Evolutionary conservation across 2,888 invertebrate species (phyloP), one percentile per base, ranked within the genome.

Genomic region (Dusona sp.): DNA sequence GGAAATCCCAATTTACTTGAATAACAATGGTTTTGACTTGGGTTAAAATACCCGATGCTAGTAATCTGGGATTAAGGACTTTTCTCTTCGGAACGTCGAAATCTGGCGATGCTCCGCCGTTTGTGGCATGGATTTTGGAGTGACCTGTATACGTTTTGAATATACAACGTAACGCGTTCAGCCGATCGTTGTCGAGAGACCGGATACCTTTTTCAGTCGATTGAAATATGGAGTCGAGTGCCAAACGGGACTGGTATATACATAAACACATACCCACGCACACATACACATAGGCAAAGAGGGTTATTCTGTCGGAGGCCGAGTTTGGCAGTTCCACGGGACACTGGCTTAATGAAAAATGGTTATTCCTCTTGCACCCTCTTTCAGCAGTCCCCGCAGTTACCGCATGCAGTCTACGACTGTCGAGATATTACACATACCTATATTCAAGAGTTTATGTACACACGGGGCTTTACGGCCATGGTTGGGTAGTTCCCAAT

Each of bases 281-380:
- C 29, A 48, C 22, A 78, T 65, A 22, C 25, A 25, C 22, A 19
- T 19, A n/a, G 19, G 36, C 68, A 67, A 73, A 79, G 82, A 74
- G 74, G 82, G 82, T 82, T 85, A 85, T 85, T 72, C 82, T 64
- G 82, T 75, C 68, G 78, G 74, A 80, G 81, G 85, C 70, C 73
- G 78, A 67, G 74, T 74, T 85, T 81, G 79, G 68, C 74, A 48
- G 81, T 61, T 82, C 81, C 78, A 85, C 85, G 84, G 85, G 73
- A 82, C 74, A 75, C 54, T 75, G 89, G 88, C 88, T 91, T 92
- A 91, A 92, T 92, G 91, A 92, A 92, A 93, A 92, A 92, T 91
- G 90, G 90, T 90, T 91, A 92, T 91, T 90, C 88, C 89, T 84
- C 87, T 85, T 74, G 65, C 77, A 79, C 67, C 84, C 74, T 73